A percentile compares a stretch with the other conserved stretches of the same genome.
phyloP scores from a whole-genome alignment of 2,888 invertebrate species.

The Ptycholaimellus sp. region DNA sequence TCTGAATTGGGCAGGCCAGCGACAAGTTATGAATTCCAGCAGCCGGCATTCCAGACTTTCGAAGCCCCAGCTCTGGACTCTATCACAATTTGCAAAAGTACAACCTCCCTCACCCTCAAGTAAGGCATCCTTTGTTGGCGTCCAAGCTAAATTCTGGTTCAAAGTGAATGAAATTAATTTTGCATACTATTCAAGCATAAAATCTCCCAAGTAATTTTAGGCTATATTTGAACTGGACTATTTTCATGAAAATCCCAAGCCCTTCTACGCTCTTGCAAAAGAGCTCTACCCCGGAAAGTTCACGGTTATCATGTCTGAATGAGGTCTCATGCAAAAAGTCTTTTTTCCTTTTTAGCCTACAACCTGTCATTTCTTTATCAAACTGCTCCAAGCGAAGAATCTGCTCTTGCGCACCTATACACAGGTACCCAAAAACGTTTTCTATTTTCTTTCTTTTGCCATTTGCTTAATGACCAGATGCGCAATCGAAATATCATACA shows the following conservation, averaged over 20 bases:
- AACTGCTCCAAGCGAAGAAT: constrained; percentile 54
- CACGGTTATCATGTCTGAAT: constrained; percentile 29
- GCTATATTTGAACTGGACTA: constrained; percentile 71
- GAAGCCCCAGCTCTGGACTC: constrained; percentile 68
- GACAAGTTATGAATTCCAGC: constrained; percentile 34
- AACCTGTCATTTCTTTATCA: constrained; percentile 64
- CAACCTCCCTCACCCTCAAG: constrained; percentile 64
- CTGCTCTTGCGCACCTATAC: constrained; percentile 35
- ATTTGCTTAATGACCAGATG: not conserved
- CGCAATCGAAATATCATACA: constrained; percentile 1
- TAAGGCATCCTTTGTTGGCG: too few relatives aligned
- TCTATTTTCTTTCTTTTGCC: not conserved
- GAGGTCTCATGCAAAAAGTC: not conserved
- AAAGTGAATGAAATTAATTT: too few relatives aligned
- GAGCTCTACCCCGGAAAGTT: constrained; percentile 59
- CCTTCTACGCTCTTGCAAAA: constrained; percentile 70
- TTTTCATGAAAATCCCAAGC: constrained; percentile 59
- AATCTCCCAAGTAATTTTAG: too few relatives aligned
- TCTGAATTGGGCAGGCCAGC: not conserved
- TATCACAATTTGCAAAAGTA: constrained; percentile 60
- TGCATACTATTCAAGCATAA: too few relatives aligned
- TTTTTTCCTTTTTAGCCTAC: constrained; percentile 41
- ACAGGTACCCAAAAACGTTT: constrained; percentile 24
- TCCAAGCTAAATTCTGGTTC: too few relatives aligned
- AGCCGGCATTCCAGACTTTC: constrained; percentile 84